A percentile compares a stretch with the other conserved stretches of the same genome.
Evolutionary conservation across 1,140 invertebrate genomes (phyloP).

Genomic region (Drosophila kepulauana): DNA sequence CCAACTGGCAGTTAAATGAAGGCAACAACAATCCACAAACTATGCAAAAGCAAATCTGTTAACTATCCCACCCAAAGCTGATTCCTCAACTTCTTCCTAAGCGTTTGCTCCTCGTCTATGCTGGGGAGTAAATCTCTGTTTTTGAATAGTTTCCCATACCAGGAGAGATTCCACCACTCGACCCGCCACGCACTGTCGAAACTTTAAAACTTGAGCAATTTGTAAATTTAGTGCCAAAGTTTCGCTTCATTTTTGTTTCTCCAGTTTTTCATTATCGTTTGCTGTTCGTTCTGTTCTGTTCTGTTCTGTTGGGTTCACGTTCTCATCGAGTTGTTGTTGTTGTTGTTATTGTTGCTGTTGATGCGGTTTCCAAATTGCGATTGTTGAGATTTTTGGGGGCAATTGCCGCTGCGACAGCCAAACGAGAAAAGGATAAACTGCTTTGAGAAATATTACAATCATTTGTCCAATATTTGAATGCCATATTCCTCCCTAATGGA

Average conservation of each 20-base stretch:
- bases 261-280: constrained; percentile 72
- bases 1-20: constrained; percentile 76
- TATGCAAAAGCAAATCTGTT: constrained; percentile 61
- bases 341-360: constrained; percentile 42
- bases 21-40: constrained; percentile 61
- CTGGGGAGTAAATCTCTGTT: constrained; percentile 68
- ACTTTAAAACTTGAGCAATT: constrained; percentile 81
- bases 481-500: constrained; percentile 21
- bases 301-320: constrained; percentile 15
- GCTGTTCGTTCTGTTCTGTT: constrained; percentile 26
- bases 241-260: constrained; percentile 68
- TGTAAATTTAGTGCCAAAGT: constrained; percentile 80
- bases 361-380: constrained; percentile 56
- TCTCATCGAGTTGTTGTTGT: constrained; percentile 31
- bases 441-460: constrained; percentile 63
- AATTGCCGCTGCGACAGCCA: constrained; percentile 11
- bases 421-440: constrained; percentile 67
- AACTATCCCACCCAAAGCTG: constrained; percentile 38
- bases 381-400: constrained; percentile 50
- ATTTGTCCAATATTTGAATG: constrained; percentile 44
- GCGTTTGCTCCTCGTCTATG: neutral
- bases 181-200: constrained; percentile 52
- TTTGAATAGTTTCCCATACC: constrained; percentile 73
- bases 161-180: constrained; percentile 16
- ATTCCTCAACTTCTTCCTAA: constrained; percentile 23